Base-by-base conservation (phyloP, 2,113 vertebrate genomes). In the Phocoena sinus region DNA sequence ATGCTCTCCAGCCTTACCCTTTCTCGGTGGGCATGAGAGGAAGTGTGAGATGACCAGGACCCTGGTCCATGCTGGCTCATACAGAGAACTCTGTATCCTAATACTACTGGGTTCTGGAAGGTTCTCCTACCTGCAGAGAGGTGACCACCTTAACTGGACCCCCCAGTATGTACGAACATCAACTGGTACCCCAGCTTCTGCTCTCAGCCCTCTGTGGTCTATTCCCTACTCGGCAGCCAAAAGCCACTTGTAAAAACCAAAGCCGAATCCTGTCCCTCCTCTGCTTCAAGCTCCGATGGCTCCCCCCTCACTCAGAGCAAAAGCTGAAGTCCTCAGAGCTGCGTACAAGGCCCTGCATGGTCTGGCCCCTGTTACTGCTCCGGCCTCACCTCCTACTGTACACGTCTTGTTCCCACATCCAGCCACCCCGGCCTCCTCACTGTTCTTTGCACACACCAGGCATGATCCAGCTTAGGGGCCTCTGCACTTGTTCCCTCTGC, bases 331-430 rank as follows among this genome's bases (percentile, higher is more conserved):
- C 36, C 76, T 71, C 20, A 11, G 56, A 50, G 13, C 84, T 60
- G 76, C 31, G 6, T 8, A 1, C 28, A 28, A 25, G 53, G 38
- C 70, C 7, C 13, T 5, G 9, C 26, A 0, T 10, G 10, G 5
- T 50, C 47, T 58, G n/a, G 73, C 20, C 58, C 26, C 73, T 1
- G 0, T 41, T n/a, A 15, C 62, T 11, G 0, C 8, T 28, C 79
- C 65, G 53, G 36, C 68, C 36, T 23, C 41, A 12, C 0, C n/a
- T 38, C 67, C 71, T 2, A 3, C 1, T 2, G 0, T 17, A 58
- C 7, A 2, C 56, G 50, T 87, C 21, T 36, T 38, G 73, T 6
- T 28, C 53, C 33, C 53, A 28, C 63, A 2, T 76, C 33, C 11
- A 33, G 31, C 36, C 77, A 11, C 26, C 28, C n/a, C 8, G 18